phyloP scores from a whole-genome alignment of 2,113 vertebrate species.

The Oenanthe oenanthe region DNA sequence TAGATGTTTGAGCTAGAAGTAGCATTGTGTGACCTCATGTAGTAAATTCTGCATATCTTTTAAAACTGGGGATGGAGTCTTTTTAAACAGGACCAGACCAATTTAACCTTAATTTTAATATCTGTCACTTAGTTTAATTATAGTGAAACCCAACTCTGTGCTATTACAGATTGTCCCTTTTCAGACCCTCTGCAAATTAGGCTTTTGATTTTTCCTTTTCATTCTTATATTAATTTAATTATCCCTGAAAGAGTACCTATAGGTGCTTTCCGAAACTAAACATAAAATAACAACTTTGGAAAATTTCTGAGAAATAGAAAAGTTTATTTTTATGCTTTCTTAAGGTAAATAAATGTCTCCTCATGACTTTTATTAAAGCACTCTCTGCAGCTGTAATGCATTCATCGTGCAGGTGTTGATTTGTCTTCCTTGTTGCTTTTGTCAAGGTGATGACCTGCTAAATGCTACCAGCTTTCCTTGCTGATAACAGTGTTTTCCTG shows the following conservation, averaged over 20 bases:
- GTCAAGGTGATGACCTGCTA: neutral
- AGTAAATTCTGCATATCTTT: neutral
- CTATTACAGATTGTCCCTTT: neutral
- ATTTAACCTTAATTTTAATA: neutral
- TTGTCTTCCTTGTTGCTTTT: neutral
- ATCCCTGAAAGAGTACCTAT: neutral
- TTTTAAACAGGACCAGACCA: neutral
- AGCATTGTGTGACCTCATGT: neutral
- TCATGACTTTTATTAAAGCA: neutral
- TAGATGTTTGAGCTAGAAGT: neutral
- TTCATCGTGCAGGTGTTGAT: neutral
- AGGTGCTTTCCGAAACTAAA: neutral
- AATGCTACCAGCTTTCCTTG: neutral
- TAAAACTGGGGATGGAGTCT: neutral
- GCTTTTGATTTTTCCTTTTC: neutral
- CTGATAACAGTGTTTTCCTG: neutral
- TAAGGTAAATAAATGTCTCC: neutral
- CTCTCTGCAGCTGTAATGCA: neutral
- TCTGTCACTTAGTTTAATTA: neutral
- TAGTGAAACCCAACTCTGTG: neutral
- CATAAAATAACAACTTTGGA: neutral
- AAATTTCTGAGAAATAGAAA: neutral
- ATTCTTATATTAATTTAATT: neutral
- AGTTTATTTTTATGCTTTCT: neutral
- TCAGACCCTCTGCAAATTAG: neutral